Conservation (phyloP, 2,113 vertebrate species). For the Solenodon paradoxus region DNA sequence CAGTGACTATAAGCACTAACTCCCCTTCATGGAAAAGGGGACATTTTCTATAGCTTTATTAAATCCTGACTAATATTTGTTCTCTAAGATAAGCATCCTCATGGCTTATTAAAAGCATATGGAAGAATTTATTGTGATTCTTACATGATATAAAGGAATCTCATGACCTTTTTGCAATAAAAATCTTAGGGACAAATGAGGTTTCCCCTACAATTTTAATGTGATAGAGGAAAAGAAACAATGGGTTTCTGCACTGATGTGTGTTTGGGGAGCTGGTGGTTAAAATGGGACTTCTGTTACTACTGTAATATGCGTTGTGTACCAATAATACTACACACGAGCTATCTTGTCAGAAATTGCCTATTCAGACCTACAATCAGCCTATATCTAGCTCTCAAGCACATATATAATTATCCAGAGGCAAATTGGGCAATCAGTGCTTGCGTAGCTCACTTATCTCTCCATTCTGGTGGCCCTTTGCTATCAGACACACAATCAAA, state of each 20-base stretch:
- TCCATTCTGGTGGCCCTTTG: background rate
- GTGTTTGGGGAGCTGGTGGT: background rate
- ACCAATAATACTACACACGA: background rate
- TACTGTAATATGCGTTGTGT: background rate
- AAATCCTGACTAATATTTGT: slow-evolving; percentile 1
- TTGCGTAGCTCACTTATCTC: background rate
- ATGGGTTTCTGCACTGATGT: background rate
- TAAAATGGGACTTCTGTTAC: slow-evolving; percentile 34
- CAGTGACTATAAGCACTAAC: background rate
- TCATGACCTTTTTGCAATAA: slow-evolving; percentile 35
- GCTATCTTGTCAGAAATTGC: background rate
- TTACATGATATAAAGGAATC: background rate
- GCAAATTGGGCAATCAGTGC: background rate
- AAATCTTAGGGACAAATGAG: background rate
- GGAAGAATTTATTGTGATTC: background rate
- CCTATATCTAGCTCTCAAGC: background rate
- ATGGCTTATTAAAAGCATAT: slow-evolving; percentile 9
- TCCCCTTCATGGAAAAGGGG: background rate
- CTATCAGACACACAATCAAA: background rate
- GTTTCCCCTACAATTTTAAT: slow-evolving; percentile 2
- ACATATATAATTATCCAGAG: background rate
- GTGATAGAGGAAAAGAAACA: background rate
- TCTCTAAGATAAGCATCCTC: background rate
- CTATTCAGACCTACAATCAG: background rate
- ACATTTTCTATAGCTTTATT: slow-evolving; percentile 13